Evolutionary conservation across 2,888 invertebrate genomes (phyloP).

Genomic region (Imbricaverruca yamaguchii): DNA sequence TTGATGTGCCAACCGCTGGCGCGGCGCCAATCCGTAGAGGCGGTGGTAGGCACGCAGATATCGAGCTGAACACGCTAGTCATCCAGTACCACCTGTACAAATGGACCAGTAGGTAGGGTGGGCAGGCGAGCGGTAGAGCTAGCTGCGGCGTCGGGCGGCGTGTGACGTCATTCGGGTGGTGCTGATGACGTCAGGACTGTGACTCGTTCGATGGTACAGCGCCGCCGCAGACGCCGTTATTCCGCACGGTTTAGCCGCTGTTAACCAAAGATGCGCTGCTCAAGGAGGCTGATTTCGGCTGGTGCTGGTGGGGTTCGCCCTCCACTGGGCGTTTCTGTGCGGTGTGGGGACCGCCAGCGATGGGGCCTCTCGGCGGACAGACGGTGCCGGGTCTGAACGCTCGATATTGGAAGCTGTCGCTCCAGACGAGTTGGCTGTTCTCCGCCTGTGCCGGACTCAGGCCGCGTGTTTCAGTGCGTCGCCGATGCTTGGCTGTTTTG

Average conservation of each 20-base stretch:
- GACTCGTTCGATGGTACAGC: no score
- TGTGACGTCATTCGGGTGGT: no score
- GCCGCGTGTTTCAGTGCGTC: no score
- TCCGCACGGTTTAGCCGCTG: not conserved
- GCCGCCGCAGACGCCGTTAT: not conserved
- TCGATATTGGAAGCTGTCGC: no score
- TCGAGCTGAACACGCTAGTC: slow-evolving; percentile 17
- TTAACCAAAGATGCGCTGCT: slow-evolving; percentile 18
- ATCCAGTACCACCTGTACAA: slow-evolving; percentile 14
- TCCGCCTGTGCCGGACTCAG: no score
- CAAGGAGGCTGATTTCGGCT: not conserved
- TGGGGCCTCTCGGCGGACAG: no score
- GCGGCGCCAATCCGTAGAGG: not conserved
- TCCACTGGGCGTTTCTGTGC: not conserved
- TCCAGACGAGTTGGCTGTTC: no score
- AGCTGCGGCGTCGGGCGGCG: no score
- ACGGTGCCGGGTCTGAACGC: no score
- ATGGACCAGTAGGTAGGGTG: not conserved
- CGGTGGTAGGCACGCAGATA: not conserved
- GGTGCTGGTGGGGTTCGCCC: not conserved
- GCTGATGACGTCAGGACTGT: no score
- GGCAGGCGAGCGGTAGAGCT: not conserved
- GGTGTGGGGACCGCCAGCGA: no score
- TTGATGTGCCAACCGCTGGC: slow-evolving; percentile 14
- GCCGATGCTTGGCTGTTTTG: no score